Conservation (phyloP, 2,888 invertebrate genomes). For the Melanophora roralis region DNA sequence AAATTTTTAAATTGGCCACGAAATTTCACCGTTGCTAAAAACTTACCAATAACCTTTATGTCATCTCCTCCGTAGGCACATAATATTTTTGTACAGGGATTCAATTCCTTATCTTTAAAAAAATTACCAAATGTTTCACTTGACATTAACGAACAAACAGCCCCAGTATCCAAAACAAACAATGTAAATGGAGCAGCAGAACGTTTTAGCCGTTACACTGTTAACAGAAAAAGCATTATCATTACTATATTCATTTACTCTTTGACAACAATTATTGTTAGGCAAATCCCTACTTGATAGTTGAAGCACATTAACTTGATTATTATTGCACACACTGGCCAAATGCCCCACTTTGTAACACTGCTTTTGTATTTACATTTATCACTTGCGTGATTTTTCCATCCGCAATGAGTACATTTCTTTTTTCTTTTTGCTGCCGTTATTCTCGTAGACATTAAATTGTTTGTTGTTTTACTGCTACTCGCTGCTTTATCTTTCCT, state of each 20-base stretch:
- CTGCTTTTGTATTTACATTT: background rate
- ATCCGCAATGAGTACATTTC: constrained; percentile 11
- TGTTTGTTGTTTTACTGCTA: background rate
- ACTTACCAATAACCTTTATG: constrained; percentile 7
- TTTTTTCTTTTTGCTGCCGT: constrained; percentile 2
- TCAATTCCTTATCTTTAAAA: background rate
- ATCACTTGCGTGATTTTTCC: background rate
- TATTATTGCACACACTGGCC: background rate
- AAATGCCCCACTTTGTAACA: background rate
- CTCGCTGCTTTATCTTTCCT: background rate
- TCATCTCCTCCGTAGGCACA: background rate
- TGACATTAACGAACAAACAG: constrained; percentile 41
- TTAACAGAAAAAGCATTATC: background rate
- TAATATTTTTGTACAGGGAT: background rate
- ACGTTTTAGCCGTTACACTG: background rate
- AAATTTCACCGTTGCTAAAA: background rate
- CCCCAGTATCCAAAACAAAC: constrained; percentile 31
- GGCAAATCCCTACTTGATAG: background rate
- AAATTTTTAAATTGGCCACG: background rate
- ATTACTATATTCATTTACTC: background rate
- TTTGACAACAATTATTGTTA: background rate
- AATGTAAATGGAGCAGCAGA: background rate
- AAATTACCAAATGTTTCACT: constrained; percentile 10
- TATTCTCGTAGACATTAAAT: constrained; percentile 14
- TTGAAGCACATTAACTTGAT: background rate